Evolutionary conservation across 2,113 vertebrate genomes (phyloP).

Genomic region (Notarius quadriscutis): DNA sequence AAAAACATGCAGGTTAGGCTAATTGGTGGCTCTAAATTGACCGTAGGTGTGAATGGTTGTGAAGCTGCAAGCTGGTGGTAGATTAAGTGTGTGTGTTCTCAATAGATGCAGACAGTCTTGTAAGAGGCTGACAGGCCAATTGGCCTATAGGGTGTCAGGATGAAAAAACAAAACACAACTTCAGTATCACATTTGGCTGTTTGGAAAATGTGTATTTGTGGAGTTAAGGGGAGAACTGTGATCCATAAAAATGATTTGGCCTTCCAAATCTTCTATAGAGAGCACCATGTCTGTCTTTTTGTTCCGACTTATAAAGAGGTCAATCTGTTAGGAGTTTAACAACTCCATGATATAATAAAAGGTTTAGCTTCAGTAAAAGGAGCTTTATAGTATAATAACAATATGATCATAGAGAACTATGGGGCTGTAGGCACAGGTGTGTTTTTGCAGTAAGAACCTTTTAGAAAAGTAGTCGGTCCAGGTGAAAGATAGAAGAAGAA

Average conservation of each 20-base stretch:
- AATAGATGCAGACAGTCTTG: too few species aligned
- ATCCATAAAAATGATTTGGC: neutral
- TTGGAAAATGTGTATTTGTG: neutral
- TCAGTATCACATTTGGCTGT: neutral
- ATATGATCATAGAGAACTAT: neutral
- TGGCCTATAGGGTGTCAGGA: too few species aligned
- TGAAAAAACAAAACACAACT: neutral
- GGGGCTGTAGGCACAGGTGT: neutral
- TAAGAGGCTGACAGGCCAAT: too few species aligned
- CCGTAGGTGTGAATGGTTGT: too few species aligned
- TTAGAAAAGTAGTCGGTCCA: neutral
- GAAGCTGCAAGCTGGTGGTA: too few species aligned
- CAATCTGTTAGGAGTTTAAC: neutral
- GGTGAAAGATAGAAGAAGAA: neutral
- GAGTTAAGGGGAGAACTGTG: neutral
- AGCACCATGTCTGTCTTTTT: neutral
- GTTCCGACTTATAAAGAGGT: neutral
- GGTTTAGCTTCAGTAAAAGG: neutral
- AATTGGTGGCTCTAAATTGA: too few species aligned
- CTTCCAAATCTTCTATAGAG: neutral
- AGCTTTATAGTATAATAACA: neutral
- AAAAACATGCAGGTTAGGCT: too few species aligned
- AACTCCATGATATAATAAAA: constrained; percentile 7
- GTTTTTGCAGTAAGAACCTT: neutral
- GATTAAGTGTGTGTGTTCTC: too few species aligned